Evolutionary conservation across 2,797 vertebrate species (phyloP).

Genomic region (Remorina albescens): DNA sequence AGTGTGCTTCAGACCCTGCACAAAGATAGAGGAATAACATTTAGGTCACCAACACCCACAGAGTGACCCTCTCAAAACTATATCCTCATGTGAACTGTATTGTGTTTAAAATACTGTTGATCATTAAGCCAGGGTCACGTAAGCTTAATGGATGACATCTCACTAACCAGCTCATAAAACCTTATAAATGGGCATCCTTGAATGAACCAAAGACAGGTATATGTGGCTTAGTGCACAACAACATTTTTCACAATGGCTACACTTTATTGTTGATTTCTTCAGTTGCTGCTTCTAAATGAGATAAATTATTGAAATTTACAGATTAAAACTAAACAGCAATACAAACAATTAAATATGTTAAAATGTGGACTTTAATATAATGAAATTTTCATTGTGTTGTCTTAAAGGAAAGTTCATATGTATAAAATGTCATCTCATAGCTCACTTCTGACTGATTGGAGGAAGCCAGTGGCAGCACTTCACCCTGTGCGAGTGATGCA

Average conservation of each 20-base stretch:
- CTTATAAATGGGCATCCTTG: conserved; percentile 8
- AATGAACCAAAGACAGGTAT: conserved; percentile 30
- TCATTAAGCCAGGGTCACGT: conserved; percentile 50
- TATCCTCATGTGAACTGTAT: conserved; percentile 12
- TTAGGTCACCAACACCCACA: conserved; percentile 13
- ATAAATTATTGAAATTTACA: background rate
- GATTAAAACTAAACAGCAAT: background rate
- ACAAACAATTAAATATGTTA: background rate
- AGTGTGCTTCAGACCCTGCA: conserved; percentile 84
- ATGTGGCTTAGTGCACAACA: no score
- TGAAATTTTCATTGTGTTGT: background rate
- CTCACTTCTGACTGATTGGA: conserved; percentile 86
- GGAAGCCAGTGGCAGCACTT: conserved; percentile 82
- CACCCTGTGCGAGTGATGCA: conserved; percentile 82
- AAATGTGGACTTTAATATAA: background rate
- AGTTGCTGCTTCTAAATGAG: background rate
- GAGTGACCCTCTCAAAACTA: conserved; percentile 24
- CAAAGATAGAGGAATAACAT: conserved; percentile 37
- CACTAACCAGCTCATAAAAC: conserved; percentile 14
- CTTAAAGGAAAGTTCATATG: background rate
- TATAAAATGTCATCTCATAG: conserved; percentile 10
- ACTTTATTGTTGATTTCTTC: background rate
- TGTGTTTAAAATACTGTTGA: conserved; percentile 49
- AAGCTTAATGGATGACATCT: conserved; percentile 15
- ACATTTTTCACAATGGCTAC: background rate